These are phyloP conservation scores for Glaucopsyche alexis DNA, from an alignment of 2,888 invertebrate genomes.

Conservation along the genomic window DNA sequence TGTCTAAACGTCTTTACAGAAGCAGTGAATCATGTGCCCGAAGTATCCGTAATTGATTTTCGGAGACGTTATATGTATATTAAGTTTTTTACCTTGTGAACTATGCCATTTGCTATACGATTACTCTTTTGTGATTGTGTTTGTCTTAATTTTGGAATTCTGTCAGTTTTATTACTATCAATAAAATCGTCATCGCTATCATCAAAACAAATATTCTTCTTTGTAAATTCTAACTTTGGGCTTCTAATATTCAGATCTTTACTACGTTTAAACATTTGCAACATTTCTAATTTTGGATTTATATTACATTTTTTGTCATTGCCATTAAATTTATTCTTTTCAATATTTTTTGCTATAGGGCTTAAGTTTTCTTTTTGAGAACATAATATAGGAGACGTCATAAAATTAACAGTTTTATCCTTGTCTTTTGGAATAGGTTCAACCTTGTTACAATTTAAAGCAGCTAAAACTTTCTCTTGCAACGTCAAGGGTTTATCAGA, in stretches of 20 bases:
- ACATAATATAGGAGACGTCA: slow-evolving; percentile 45
- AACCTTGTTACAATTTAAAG: slow-evolving; percentile 51
- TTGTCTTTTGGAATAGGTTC: slow-evolving; percentile 42
- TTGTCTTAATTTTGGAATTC: slow-evolving; percentile 42
- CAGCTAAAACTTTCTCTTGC: slow-evolving; percentile 61
- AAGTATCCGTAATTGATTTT: too few relatives aligned
- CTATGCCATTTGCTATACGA: slow-evolving; percentile 27
- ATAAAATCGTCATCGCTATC: slow-evolving; percentile 72
- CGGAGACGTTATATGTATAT: too few relatives aligned
- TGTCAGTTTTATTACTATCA: slow-evolving; percentile 42
- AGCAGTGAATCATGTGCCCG: too few relatives aligned
- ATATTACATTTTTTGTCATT: slow-evolving; percentile 41
- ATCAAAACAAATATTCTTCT: slow-evolving; percentile 51
- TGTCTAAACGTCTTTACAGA: too few relatives aligned
- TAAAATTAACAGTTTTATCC: slow-evolving; percentile 47
- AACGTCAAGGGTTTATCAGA: slow-evolving; percentile 48
- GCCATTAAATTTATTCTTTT: slow-evolving; percentile 33
- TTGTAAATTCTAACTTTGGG: slow-evolving; percentile 36
- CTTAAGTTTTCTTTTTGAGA: slow-evolving; percentile 60
- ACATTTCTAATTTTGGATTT: slow-evolving; percentile 46
- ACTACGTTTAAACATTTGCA: slow-evolving; percentile 58
- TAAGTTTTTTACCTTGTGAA: slow-evolving; percentile 49
- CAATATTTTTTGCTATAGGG: slow-evolving; percentile 26
- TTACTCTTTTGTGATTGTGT: slow-evolving; percentile 23
- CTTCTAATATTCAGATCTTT: slow-evolving; percentile 42